phyloP scores from a whole-genome alignment of 2,797 vertebrate genomes.

The Paedocypris micromegethes region DNA sequence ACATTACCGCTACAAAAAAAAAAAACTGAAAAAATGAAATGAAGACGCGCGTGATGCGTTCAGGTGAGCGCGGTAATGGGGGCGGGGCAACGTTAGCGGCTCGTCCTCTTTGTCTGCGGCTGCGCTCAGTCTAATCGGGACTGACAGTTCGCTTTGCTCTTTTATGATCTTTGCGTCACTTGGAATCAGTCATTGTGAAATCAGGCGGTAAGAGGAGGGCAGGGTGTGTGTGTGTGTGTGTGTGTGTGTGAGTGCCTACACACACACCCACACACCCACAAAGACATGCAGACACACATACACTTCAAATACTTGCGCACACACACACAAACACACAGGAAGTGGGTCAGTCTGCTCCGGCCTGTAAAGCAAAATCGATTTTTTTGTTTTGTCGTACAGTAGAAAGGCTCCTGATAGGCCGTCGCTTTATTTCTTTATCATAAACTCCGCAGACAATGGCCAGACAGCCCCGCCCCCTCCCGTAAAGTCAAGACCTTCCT shows the following conservation, averaged over 20 bases:
- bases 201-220: conserved; percentile 79
- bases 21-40: no score
- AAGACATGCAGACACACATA: conserved; percentile 27
- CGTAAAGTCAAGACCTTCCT: conserved; percentile 69
- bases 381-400: conserved; percentile 53
- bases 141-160: conserved; percentile 94
- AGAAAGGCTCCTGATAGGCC: no score
- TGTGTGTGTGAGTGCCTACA: conserved; percentile 35
- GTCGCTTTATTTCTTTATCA: conserved; percentile 42
- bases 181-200: conserved; percentile 86
- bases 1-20: no score
- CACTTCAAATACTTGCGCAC: background rate
- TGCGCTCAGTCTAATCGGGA: conserved; percentile 81
- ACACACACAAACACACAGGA: conserved; percentile 48
- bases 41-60: conserved; percentile 24
- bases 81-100: conserved; percentile 80
- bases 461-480: conserved; percentile 59
- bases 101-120: conserved; percentile 84
- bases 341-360: conserved; percentile 67
- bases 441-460: conserved; percentile 65
- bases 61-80: conserved; percentile 77
- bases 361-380: conserved; percentile 76
- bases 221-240: conserved; percentile 81
- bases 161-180: conserved; percentile 91
- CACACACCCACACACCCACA: conserved; percentile 33